A percentile compares a stretch with the other conserved stretches of the same genome.
Conservation (phyloP, 2,797 vertebrate genomes). For the Leptodactylus fallax region DNA sequence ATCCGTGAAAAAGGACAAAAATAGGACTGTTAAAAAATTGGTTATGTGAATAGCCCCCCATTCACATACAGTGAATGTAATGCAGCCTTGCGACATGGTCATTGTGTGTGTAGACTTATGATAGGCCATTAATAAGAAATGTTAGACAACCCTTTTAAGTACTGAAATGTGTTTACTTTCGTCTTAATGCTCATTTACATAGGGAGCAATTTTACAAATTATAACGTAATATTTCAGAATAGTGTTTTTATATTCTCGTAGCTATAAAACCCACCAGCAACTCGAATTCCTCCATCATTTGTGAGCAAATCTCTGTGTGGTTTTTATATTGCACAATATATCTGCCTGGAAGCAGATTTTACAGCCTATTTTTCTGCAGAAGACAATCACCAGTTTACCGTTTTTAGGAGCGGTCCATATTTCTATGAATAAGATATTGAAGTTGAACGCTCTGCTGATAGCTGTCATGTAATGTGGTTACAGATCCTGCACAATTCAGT, state of each 20-base stretch:
- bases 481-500: not conserved
- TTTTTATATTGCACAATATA: slow-evolving; percentile 79
- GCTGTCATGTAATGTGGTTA: not conserved
- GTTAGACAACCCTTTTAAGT: no score
- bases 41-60: no score
- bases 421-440: slow-evolving; percentile 25
- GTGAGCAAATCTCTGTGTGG: slow-evolving; percentile 63
- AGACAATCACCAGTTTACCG: slow-evolving; percentile 81
- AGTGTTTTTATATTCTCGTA: not conserved
- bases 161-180: not conserved
- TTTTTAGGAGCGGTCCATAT: slow-evolving; percentile 72
- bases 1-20: no score
- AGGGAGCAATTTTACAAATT: no score
- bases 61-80: no score
- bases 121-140: no score
- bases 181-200: not conserved
- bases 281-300: slow-evolving; percentile 50
- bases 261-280: not conserved
- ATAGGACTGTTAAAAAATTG: no score
- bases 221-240: not conserved
- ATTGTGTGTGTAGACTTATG: no score
- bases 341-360: slow-evolving; percentile 69
- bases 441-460: slow-evolving; percentile 20
- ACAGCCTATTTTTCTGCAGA: slow-evolving; percentile 78
- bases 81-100: no score